A percentile compares a stretch with the other conserved stretches of the same genome.
Evolutionary conservation across 2,113 vertebrate species (phyloP).

Genomic region (Mus musculus): DNA sequence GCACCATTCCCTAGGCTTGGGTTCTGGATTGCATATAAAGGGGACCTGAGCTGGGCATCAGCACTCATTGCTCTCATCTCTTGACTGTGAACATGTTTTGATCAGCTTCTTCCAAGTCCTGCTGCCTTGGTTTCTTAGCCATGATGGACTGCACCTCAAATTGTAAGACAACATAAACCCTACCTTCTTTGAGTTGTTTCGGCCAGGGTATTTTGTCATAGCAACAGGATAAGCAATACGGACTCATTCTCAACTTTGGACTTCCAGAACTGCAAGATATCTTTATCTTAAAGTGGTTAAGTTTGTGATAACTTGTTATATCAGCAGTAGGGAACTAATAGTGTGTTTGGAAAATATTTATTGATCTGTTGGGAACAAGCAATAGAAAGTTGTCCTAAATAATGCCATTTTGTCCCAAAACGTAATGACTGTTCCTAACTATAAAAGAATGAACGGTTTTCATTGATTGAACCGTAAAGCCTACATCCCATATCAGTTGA

Average conservation of each 20-base stretch:
- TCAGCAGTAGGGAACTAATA: conserved; percentile 8
- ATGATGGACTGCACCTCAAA: neutral
- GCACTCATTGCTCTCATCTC: neutral
- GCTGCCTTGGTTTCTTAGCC: neutral
- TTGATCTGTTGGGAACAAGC: too few relatives aligned
- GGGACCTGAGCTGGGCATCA: neutral
- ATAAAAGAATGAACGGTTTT: too few relatives aligned
- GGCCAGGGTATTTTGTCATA: neutral
- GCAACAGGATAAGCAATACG: neutral
- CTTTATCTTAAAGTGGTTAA: neutral
- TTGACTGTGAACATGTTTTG: neutral
- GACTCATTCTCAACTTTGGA: neutral
- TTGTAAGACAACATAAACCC: neutral
- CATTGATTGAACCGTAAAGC: too few relatives aligned
- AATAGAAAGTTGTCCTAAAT: too few relatives aligned
- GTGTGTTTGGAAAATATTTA: neutral
- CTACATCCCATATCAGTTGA: too few relatives aligned
- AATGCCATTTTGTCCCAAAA: too few relatives aligned
- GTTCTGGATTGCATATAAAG: neutral
- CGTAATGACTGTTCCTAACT: too few relatives aligned
- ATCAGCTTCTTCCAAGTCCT: neutral
- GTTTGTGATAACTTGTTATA: neutral
- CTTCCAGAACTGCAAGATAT: neutral
- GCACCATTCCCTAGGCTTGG: neutral
- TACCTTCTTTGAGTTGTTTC: neutral